Percentiles rank a stretch among this genome's conserved stretches.
Conservation (phyloP, 2,113 vertebrate genomes). For the Callocephalon fimbriatum region DNA sequence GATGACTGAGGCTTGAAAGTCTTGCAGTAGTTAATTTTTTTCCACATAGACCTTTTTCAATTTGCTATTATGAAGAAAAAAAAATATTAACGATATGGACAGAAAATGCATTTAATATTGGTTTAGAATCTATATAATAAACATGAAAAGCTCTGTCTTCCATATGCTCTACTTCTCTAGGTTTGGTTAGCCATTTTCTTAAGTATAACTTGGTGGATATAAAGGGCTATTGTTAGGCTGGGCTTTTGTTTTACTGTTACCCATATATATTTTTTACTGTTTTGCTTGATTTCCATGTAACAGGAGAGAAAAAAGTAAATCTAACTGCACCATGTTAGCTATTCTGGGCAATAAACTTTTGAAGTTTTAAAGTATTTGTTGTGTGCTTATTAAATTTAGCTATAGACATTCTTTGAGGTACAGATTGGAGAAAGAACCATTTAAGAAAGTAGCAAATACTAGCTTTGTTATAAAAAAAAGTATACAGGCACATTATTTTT, state of each 20-base stretch:
- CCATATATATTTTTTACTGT: slow-evolving; percentile 61
- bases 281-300: slow-evolving; percentile 75
- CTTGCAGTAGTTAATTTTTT: neutral
- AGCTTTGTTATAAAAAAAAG: neutral
- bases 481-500: neutral
- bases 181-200: slow-evolving; percentile 48
- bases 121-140: slow-evolving; percentile 1
- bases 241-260: slow-evolving; percentile 58
- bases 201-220: slow-evolving; percentile 49
- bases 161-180: neutral
- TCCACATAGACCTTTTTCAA: slow-evolving; percentile 4
- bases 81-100: neutral
- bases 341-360: slow-evolving; percentile 81
- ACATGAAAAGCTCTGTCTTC: neutral
- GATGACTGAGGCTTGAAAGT: neutral
- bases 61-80: neutral
- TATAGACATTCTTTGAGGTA: neutral
- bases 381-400: slow-evolving; percentile 25
- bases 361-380: slow-evolving; percentile 67
- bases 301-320: neutral
- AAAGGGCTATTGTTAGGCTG: slow-evolving; percentile 37
- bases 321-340: slow-evolving; percentile 68
- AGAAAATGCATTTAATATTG: slow-evolving; percentile 9
- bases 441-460: neutral
- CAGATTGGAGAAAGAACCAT: neutral